Percentiles rank a stretch among this genome's conserved stretches.
Conservation (phyloP, 2,113 vertebrate genomes). For the Anarrhichthys ocellatus region DNA sequence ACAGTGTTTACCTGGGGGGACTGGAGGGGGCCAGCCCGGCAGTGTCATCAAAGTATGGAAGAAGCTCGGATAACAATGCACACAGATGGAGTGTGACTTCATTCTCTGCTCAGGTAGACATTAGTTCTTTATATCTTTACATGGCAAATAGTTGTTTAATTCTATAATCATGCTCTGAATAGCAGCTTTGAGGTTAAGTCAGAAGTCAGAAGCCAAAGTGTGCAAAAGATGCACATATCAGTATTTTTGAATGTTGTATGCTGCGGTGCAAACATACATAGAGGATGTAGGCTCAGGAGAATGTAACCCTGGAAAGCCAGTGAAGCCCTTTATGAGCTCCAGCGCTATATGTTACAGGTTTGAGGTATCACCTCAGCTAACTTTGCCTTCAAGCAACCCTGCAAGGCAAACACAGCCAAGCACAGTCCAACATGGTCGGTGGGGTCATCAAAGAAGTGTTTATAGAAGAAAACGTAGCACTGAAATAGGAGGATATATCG, state of each 20-base stretch:
- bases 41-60: too few species aligned
- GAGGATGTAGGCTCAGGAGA: not conserved
- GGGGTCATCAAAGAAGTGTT: conserved; percentile 7
- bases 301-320: not conserved
- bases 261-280: not conserved
- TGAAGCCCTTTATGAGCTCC: not conserved
- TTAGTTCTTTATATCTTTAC: not conserved
- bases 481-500: conserved; percentile 5
- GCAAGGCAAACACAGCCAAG: conserved; percentile 26
- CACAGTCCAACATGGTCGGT: not conserved
- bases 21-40: too few species aligned
- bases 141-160: not conserved
- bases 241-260: not conserved
- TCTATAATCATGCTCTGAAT: not conserved
- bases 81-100: too few species aligned
- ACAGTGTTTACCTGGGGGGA: too few species aligned
- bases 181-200: not conserved
- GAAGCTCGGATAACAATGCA: too few species aligned
- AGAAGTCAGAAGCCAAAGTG: not conserved
- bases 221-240: not conserved
- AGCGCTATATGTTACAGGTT: conserved; percentile 9
- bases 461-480: not conserved
- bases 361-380: not conserved
- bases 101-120: not conserved
- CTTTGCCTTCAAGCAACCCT: conserved; percentile 19